Evolutionary conservation across 2,113 vertebrate species (phyloP).

Genomic region (Ammodytes dubius): DNA sequence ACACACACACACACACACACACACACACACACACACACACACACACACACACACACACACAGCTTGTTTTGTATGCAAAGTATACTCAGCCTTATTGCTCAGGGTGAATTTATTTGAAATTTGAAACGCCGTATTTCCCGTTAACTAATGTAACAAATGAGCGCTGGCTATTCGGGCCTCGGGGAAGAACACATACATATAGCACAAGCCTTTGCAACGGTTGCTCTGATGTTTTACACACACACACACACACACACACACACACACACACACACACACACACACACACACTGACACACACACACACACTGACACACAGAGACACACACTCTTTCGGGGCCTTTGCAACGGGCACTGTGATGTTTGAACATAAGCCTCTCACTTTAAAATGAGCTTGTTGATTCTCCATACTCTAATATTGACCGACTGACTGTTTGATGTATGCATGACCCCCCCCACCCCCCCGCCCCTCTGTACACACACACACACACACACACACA

Average conservation of each 20-base stretch:
- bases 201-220: too few species aligned
- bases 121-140: slow-evolving; percentile 57
- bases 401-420: slow-evolving; percentile 94
- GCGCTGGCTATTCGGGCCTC: slow-evolving; percentile 79
- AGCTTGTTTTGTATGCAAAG: slow-evolving; percentile 78
- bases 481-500: too few species aligned
- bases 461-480: slow-evolving; percentile 44
- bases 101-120: slow-evolving; percentile 76
- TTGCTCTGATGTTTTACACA: slow-evolving; percentile 3
- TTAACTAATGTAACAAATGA: slow-evolving; percentile 85
- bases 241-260: too few species aligned
- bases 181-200: slow-evolving; percentile 52
- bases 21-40: background rate
- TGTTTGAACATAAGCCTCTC: slow-evolving; percentile 91
- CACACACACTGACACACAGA: too few species aligned
- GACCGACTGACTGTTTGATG: slow-evolving; percentile 96
- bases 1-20: slow-evolving; percentile 39
- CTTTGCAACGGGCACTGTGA: slow-evolving; percentile 73
- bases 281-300: too few species aligned
- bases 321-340: background rate
- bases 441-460: slow-evolving; percentile 88
- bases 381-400: slow-evolving; percentile 87
- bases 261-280: too few species aligned
- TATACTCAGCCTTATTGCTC: slow-evolving; percentile 47
- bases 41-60: slow-evolving; percentile 33